Evolutionary conservation across 1,140 invertebrate species (phyloP), one percentile per base, ranked within the genome.

Genomic region (Planococcus citri): DNA sequence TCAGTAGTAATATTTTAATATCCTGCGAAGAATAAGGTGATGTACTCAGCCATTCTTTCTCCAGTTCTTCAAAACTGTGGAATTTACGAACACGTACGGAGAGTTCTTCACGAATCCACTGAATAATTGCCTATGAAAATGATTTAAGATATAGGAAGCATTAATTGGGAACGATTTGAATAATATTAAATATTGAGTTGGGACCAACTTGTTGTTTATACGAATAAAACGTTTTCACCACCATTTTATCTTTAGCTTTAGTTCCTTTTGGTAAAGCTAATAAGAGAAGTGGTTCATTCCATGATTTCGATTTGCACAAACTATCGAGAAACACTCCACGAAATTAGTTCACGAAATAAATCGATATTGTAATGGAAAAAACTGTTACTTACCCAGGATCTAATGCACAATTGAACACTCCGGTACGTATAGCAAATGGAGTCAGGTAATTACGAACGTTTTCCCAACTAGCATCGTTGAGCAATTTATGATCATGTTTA

Each of bases 241-340:
- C 73, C 8, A 83, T 80, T 72, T 78, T 79, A 71, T 82, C 81
- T 74, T 83, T 83, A 17, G 79, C 78, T 74, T 77, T 75, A 70
- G 78, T 77, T 4, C 80, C 79, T 70, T 77, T 76, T 22, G 82
- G 82, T 33, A 83, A 73, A n/a, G 81, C 81, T 10, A 83, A 73
- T 29, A 83, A 73, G 3, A 83, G 70, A 64, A 78, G 76, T 21
- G 81, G 76, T 27, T 77, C 74, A 57, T 75, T 73, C 82, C 82
- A 83, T 6, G 76, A 76, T 76, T 81, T 82, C n/a, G 73, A 75
- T 12, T 73, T 71, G 73, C 82, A 83, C 17, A 81, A 77, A 70
- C 81, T 82, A 74, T 74, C 76, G 73, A 24, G 73, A 60, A 60
- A 70, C n/a, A n/a, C n/a, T n/a, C n/a, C n/a, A n/a, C n/a, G n/a